These are phyloP conservation scores for Condylura cristata DNA, from an alignment of 2,113 vertebrate species.

Conservation along the genomic window DNA sequence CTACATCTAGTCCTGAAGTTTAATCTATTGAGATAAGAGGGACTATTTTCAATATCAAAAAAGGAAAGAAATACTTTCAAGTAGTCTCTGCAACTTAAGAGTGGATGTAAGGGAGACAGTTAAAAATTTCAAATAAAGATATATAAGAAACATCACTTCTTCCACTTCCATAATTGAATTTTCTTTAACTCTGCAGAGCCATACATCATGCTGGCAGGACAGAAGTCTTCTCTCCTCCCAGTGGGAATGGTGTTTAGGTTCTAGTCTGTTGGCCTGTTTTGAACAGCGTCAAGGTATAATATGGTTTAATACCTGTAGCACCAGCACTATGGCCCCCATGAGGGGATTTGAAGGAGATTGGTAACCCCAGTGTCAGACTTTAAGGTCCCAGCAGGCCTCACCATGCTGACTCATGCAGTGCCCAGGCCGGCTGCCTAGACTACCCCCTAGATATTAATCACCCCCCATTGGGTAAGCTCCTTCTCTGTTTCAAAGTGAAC, in stretches of 20 bases:
- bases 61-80: neutral
- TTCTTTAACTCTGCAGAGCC: neutral
- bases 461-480: neutral
- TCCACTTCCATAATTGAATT: neutral
- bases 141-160: neutral
- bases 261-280: too few species aligned
- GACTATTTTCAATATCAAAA: neutral
- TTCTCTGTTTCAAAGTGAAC: neutral
- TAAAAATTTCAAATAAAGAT: neutral
- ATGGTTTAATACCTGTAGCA: rapidly evolving
- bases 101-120: neutral
- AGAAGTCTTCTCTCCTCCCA: neutral
- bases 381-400: neutral
- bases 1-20: slow-evolving; percentile 10
- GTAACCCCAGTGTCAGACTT: neutral
- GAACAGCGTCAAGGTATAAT: neutral
- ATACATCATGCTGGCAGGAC: neutral
- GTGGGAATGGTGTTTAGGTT: neutral
- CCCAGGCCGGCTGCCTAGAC: neutral
- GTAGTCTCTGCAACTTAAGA: neutral
- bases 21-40: neutral
- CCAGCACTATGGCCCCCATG: neutral
- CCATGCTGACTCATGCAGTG: rapidly evolving
- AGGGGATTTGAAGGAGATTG: neutral
- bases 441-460: neutral